Percentiles rank a stretch among this genome's conserved stretches.
Conservation (phyloP, 1,140 invertebrate genomes). For the Eumaeus atala region DNA sequence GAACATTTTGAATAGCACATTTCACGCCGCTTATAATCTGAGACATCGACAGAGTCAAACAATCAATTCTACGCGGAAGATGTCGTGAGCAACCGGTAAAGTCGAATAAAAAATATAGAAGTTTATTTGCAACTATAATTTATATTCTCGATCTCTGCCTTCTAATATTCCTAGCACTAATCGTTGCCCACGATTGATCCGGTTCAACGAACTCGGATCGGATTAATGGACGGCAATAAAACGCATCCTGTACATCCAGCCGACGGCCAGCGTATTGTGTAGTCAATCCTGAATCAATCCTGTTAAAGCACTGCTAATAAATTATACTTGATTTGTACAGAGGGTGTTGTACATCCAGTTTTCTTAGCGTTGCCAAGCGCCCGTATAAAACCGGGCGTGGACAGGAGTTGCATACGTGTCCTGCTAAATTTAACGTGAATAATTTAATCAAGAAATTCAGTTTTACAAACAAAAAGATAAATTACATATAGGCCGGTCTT, state of each 20-base stretch:
- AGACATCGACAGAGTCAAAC: too few species aligned
- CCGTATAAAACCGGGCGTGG: too few species aligned
- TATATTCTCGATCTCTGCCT: not conserved
- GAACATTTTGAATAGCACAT: too few species aligned
- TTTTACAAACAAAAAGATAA: too few species aligned
- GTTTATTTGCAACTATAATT: not conserved
- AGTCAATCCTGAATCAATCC: constrained; percentile 8
- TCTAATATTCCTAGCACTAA: not conserved
- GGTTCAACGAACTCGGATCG: not conserved
- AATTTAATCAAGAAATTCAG: too few species aligned
- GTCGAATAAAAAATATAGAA: not conserved
- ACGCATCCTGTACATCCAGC: constrained; percentile 3
- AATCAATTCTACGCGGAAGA: too few species aligned
- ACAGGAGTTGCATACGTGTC: too few species aligned
- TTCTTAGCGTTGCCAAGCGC: too few species aligned
- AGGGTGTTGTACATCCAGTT: too few species aligned
- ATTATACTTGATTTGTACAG: too few species aligned
- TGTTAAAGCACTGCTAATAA: not conserved
- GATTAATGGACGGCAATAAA: constrained; percentile 3
- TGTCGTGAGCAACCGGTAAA: not conserved
- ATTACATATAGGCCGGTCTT: too few species aligned
- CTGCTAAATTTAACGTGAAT: too few species aligned
- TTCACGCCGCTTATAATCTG: not conserved
- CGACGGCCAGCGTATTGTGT: constrained; percentile 1
- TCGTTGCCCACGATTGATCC: constrained; percentile 1